Percentiles rank a stretch among this genome's conserved stretches.
Conservation (phyloP, 1,140 invertebrate species). For the Eriocheir sinensis region DNA sequence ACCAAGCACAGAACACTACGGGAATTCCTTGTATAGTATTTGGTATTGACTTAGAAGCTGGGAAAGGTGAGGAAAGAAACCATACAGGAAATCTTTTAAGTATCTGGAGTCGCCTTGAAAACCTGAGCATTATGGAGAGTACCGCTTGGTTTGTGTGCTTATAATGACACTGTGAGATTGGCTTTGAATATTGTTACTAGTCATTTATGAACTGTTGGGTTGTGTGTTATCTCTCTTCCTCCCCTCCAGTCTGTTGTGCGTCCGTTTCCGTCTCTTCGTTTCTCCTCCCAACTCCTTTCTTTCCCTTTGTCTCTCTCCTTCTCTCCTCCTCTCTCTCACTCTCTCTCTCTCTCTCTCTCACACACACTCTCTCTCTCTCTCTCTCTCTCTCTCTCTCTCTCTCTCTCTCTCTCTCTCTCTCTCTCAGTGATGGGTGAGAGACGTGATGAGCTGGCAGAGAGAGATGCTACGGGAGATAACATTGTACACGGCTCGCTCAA, state of each 20-base stretch:
- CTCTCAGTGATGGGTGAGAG: not conserved
- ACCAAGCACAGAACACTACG: too few relatives aligned
- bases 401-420: constrained; percentile 37
- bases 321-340: constrained; percentile 33
- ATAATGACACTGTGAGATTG: too few relatives aligned
- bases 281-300: not conserved
- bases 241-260: not conserved
- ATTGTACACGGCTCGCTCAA: not conserved
- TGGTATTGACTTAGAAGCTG: too few relatives aligned
- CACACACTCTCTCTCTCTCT: constrained; percentile 15
- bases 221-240: not conserved
- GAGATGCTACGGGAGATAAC: constrained; percentile 1
- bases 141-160: too few relatives aligned
- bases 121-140: too few relatives aligned
- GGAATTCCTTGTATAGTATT: too few relatives aligned
- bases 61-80: too few relatives aligned
- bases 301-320: not conserved
- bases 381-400: constrained; percentile 56
- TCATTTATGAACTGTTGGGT: too few relatives aligned
- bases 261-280: not conserved
- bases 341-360: not conserved
- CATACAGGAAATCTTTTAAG: too few relatives aligned
- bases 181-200: too few relatives aligned
- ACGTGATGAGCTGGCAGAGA: not conserved
- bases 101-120: too few relatives aligned